phyloP scores from a whole-genome alignment of 2,113 vertebrate species.

The Pogona vitticeps region DNA sequence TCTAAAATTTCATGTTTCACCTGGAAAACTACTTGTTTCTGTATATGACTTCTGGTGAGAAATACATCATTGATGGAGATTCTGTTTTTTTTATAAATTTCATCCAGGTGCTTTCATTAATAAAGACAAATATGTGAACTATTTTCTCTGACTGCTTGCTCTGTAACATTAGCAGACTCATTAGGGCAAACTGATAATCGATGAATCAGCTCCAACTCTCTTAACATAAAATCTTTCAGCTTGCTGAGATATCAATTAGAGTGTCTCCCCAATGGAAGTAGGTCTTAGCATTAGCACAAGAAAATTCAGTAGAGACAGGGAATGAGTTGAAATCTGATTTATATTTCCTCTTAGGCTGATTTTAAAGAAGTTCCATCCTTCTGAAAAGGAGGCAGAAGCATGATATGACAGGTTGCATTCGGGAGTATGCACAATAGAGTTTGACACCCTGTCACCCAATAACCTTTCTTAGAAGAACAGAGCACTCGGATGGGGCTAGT shows the following conservation, averaged over 20 bases:
- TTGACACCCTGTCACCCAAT: background rate
- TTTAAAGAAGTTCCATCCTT: background rate
- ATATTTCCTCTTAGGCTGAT: conserved; percentile 5
- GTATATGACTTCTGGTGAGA: background rate
- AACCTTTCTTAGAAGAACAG: background rate
- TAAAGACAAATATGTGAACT: background rate
- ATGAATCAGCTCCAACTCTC: background rate
- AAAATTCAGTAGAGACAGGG: background rate
- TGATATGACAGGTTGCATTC: background rate
- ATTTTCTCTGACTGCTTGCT: background rate
- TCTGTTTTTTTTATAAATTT: background rate
- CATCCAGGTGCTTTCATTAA: background rate
- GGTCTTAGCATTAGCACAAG: background rate
- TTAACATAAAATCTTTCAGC: conserved; percentile 2
- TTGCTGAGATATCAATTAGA: conserved; percentile 13
- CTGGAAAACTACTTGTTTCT: no score
- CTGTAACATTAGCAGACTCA: conserved; percentile 1
- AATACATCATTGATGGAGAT: background rate
- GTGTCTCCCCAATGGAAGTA: conserved; percentile 5
- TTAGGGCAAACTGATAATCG: conserved; percentile 1
- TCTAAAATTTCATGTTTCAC: no score
- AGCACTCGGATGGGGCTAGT: background rate
- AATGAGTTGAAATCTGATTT: conserved; percentile 11
- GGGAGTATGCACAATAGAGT: background rate
- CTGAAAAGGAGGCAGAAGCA: background rate